Evolutionary conservation across 1,140 invertebrate genomes (phyloP).

Genomic region (Idris sp.): DNA sequence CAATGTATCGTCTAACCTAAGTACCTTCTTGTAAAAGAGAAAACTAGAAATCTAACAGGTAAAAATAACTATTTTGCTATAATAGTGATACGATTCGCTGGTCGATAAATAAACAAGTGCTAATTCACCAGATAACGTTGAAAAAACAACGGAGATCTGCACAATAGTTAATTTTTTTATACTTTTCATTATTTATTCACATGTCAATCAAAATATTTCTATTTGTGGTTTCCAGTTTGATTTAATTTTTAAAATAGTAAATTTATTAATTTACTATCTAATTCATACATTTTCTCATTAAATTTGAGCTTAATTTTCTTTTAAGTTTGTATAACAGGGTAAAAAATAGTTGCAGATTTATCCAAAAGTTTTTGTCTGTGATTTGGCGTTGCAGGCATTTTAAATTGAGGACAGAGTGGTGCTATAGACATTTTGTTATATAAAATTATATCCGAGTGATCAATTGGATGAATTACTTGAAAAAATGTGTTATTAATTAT

Average conservation of each 20-base stretch:
- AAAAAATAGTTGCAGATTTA: conserved; percentile 25
- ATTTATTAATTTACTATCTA: conserved; percentile 10
- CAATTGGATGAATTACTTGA: too few relatives aligned
- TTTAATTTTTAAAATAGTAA: conserved; percentile 20
- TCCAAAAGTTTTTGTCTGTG: conserved; percentile 61
- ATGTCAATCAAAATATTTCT: too few relatives aligned
- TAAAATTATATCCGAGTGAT: too few relatives aligned
- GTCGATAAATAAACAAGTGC: conserved; percentile 53
- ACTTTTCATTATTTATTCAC: too few relatives aligned
- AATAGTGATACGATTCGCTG: conserved; percentile 54
- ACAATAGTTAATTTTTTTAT: conserved; percentile 8
- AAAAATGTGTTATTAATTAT: too few relatives aligned
- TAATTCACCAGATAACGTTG: conserved; percentile 23
- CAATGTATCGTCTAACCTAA: conserved; percentile 33
- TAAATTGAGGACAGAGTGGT: conserved; percentile 29
- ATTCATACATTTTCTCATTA: conserved; percentile 10
- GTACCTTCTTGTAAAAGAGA: conserved; percentile 41
- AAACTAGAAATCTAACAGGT: conserved; percentile 41
- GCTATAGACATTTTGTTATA: too few relatives aligned
- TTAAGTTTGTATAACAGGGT: conserved; percentile 8
- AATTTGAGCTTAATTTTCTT: conserved; percentile 1
- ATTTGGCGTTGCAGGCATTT: conserved; percentile 52
- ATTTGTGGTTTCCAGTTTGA: conserved; percentile 12
- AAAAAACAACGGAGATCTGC: conserved; percentile 10
- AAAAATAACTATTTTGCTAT: conserved; percentile 65